A percentile compares a stretch with the other conserved stretches of the same genome.
Evolutionary conservation across 2,797 vertebrate species (phyloP).

Genomic region (Masticophis lateralis): DNA sequence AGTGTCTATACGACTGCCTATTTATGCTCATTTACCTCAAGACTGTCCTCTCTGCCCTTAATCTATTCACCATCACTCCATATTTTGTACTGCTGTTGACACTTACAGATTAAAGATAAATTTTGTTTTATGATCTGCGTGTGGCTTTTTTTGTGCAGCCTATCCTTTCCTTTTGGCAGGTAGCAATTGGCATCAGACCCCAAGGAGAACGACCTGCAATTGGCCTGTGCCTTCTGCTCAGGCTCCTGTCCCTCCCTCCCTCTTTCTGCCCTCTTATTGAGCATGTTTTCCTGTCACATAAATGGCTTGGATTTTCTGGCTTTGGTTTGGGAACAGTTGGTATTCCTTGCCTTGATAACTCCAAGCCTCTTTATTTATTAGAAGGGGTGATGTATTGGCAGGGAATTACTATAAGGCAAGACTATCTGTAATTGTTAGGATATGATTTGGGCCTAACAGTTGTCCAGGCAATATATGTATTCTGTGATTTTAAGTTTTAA

Average conservation of each 20-base stretch:
- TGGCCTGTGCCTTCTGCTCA: constrained; percentile 6
- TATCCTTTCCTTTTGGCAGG: constrained; percentile 10
- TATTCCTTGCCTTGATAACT: constrained; percentile 31
- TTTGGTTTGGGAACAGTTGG: constrained; percentile 8
- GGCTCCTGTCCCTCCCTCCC: neutral
- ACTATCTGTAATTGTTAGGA: no score
- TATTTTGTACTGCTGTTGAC: constrained; percentile 99
- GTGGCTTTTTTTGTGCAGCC: constrained; percentile 64
- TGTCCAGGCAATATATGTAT: no score
- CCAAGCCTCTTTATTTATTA: constrained; percentile 29
- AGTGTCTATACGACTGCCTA: constrained; percentile 89
- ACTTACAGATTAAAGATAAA: constrained; percentile 99
- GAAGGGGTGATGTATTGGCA: neutral
- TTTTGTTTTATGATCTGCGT: constrained; percentile 93
- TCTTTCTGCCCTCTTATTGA: neutral
- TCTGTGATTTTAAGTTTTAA: no score
- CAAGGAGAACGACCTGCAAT: constrained; percentile 24
- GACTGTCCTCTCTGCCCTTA: constrained; percentile 96
- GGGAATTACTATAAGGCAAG: constrained; percentile 37
- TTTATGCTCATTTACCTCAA: constrained; percentile 99
- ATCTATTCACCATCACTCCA: constrained; percentile 99
- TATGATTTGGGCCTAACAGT: no score
- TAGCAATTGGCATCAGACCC: neutral
- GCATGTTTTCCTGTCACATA: constrained; percentile 6
- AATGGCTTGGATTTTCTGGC: constrained; percentile 32